Percentiles rank a stretch among this genome's conserved stretches.
Evolutionary conservation across 2,888 invertebrate genomes (phyloP).

Genomic region (Lepetodrilus schrolli): DNA sequence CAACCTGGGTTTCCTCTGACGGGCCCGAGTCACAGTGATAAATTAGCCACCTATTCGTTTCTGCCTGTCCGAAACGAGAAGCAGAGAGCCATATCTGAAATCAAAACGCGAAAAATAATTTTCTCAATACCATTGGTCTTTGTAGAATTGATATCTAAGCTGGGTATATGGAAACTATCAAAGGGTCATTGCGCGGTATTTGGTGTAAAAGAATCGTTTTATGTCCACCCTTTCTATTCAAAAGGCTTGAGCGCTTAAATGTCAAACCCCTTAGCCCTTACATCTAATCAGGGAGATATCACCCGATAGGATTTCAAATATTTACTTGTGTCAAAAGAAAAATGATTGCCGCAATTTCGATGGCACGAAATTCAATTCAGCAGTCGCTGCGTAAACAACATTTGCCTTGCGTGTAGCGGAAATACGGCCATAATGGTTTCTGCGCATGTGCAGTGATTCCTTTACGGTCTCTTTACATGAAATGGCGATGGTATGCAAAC

Average conservation of each 20-base stretch:
- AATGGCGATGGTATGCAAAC: conserved; percentile 15
- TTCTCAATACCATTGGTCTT: conserved; percentile 13
- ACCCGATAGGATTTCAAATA: conserved; percentile 29
- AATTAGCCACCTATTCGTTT: conserved; percentile 10
- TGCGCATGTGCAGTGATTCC: background rate
- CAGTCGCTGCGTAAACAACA: conserved; percentile 16
- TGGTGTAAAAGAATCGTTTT: conserved; percentile 18
- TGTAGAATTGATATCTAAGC: conserved; percentile 17
- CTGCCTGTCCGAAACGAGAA: background rate
- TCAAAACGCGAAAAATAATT: conserved; percentile 26
- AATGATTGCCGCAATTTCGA: conserved; percentile 28
- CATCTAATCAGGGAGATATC: conserved; percentile 28
- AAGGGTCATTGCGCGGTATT: background rate
- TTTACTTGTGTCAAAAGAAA: conserved; percentile 29
- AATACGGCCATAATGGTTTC: conserved; percentile 5
- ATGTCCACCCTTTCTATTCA: background rate
- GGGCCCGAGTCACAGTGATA: background rate
- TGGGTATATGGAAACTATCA: background rate
- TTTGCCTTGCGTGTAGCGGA: conserved; percentile 11
- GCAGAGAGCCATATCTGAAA: background rate
- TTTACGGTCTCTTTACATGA: background rate
- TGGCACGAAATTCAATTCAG: conserved; percentile 16
- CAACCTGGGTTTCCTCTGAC: conserved; percentile 1
- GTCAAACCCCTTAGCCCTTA: background rate
- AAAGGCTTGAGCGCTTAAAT: conserved; percentile 8